Evolutionary conservation across 2,113 vertebrate species (phyloP).

Genomic region (Odobenus rosmarus): DNA sequence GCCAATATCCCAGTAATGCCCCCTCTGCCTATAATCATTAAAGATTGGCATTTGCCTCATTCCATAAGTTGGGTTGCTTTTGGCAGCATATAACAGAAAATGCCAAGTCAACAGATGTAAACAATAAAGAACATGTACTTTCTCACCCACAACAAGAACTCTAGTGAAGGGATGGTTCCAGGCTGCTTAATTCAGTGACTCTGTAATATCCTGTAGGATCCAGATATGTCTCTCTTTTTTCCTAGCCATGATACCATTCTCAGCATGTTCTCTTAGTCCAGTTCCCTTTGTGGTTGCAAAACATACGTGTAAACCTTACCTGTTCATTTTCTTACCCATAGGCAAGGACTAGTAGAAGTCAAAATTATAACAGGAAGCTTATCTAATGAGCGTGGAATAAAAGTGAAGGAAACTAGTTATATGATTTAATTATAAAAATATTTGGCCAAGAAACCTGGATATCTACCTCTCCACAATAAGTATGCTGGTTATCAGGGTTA

Average conservation of each 20-base stretch:
- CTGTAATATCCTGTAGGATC: neutral
- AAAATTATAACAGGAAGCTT: conserved; percentile 15
- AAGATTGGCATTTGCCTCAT: conserved; percentile 21
- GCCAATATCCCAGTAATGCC: neutral
- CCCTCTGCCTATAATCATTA: neutral
- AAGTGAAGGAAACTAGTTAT: neutral
- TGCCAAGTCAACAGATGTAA: neutral
- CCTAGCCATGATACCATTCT: neutral
- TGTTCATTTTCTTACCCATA: neutral
- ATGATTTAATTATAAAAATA: conserved; percentile 33
- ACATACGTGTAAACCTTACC: neutral
- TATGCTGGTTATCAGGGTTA: neutral
- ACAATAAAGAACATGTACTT: neutral
- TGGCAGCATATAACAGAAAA: conserved; percentile 26
- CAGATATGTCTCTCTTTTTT: neutral
- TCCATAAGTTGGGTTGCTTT: neutral
- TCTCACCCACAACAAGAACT: neutral
- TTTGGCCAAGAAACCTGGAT: neutral
- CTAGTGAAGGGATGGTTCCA: neutral
- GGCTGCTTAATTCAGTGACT: conserved; percentile 8
- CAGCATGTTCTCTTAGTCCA: neutral
- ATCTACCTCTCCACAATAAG: neutral
- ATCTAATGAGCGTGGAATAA: conserved; percentile 11
- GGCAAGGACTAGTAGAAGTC: neutral
- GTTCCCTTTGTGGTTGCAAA: neutral